phyloP scores from a whole-genome alignment of 1,140 invertebrate species.

The Neotoxoptera formosana region DNA sequence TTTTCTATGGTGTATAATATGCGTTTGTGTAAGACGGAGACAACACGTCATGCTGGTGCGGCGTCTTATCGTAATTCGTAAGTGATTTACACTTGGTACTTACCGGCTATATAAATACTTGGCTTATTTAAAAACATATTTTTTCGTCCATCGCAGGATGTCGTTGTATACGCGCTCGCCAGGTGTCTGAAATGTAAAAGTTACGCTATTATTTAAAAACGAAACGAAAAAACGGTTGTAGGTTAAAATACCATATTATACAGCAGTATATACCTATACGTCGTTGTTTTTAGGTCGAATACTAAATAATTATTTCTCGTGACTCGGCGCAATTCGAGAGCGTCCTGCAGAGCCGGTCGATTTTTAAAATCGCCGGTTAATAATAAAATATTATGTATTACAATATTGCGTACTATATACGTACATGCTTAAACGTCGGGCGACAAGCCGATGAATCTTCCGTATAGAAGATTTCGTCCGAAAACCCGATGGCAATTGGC shows the following conservation, averaged over 20 bases:
- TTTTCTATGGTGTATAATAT: not conserved
- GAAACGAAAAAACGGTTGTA: not conserved
- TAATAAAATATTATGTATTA: not conserved
- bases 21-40: not conserved
- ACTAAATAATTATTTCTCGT: not conserved
- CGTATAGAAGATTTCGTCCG: not conserved
- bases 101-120: not conserved
- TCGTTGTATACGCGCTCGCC: not conserved
- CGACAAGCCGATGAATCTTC: not conserved
- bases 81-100: not conserved
- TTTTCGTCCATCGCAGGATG: not conserved
- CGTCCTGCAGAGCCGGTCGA: not conserved
- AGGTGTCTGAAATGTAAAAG: not conserved
- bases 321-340: not conserved
- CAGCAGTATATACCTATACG: not conserved
- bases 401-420: no score
- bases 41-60: not conserved
- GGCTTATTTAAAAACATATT: not conserved
- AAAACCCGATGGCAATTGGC: not conserved
- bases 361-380: not conserved
- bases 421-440: not conserved
- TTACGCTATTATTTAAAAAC: not conserved
- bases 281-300: conserved; percentile 18
- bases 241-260: conserved; percentile 14
- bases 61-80: not conserved